These are phyloP conservation scores for Acanthurus tractus DNA, from an alignment of 2,797 vertebrate species.

Conservation along the genomic window DNA sequence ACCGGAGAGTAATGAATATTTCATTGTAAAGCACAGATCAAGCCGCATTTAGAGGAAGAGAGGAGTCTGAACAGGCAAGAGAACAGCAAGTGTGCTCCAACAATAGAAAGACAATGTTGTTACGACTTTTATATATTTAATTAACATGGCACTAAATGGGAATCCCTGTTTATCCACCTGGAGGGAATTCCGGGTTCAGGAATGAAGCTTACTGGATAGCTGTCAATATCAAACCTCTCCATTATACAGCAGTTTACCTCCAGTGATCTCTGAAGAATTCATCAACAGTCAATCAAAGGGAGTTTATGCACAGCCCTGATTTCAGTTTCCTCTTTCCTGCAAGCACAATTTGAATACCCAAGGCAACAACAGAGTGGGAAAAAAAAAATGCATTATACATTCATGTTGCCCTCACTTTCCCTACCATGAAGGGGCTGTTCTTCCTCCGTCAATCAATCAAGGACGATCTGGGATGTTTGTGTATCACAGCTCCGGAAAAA, in stretches of 20 bases:
- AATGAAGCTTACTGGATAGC: conserved; percentile 72
- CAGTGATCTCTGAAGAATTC: conserved; percentile 79
- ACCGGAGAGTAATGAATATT: conserved; percentile 80
- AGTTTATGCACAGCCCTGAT: conserved; percentile 77
- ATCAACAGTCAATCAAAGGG: conserved; percentile 83
- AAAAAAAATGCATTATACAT: conserved; percentile 68
- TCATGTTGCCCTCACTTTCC: conserved; percentile 65
- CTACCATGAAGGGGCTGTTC: conserved; percentile 56
- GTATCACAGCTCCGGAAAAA: conserved; percentile 12
- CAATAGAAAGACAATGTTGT: conserved; percentile 66
- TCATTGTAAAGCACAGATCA: conserved; percentile 69
- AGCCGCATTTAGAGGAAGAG: conserved; percentile 55
- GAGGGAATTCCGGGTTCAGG: conserved; percentile 72
- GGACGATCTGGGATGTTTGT: conserved; percentile 39
- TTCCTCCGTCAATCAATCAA: conserved; percentile 73
- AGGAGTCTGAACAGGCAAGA: conserved; percentile 29
- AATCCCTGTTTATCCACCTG: conserved; percentile 76
- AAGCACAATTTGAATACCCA: conserved; percentile 78
- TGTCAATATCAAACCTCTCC: conserved; percentile 81
- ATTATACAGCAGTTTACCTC: conserved; percentile 81
- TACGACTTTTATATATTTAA: conserved; percentile 77
- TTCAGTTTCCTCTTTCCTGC: conserved; percentile 73
- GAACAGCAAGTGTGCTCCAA: conserved; percentile 9
- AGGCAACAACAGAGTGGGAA: conserved; percentile 51
- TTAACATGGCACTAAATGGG: conserved; percentile 66